Percentiles rank a stretch among this genome's conserved stretches.
Conservation (phyloP, 2,797 vertebrate genomes). For the Mormyrops attenuatus region DNA sequence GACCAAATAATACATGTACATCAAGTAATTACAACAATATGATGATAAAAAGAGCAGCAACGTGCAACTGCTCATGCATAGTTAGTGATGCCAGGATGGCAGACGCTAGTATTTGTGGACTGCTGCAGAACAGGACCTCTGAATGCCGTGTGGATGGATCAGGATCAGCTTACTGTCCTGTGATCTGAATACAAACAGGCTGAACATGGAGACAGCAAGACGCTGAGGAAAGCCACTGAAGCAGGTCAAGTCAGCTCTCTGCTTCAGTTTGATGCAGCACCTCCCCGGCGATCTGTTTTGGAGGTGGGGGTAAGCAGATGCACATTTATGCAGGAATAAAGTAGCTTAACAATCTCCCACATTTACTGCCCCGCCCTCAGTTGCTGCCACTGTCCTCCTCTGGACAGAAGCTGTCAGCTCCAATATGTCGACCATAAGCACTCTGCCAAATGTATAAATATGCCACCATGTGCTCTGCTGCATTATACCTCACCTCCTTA, state of each 20-base stretch:
- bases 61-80: not conserved
- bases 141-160: not conserved
- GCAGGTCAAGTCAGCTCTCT: not conserved
- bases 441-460: not conserved
- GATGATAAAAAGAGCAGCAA: not conserved
- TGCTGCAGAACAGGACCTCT: not conserved
- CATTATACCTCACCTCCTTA: not conserved
- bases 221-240: not conserved
- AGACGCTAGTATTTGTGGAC: not conserved
- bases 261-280: not conserved
- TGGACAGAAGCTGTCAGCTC: not conserved
- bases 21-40: not conserved
- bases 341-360: not conserved
- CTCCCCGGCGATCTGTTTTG: not conserved
- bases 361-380: not conserved
- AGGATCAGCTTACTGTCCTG: not conserved
- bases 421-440: not conserved
- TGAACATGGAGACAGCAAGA: not conserved
- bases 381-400: not conserved
- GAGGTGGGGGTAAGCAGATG: not conserved
- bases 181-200: not conserved
- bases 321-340: constrained; percentile 5
- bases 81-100: not conserved
- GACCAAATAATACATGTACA: not conserved
- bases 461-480: not conserved